Conservation (phyloP, 2,113 vertebrate genomes). For the Myrmecobius fasciatus region DNA sequence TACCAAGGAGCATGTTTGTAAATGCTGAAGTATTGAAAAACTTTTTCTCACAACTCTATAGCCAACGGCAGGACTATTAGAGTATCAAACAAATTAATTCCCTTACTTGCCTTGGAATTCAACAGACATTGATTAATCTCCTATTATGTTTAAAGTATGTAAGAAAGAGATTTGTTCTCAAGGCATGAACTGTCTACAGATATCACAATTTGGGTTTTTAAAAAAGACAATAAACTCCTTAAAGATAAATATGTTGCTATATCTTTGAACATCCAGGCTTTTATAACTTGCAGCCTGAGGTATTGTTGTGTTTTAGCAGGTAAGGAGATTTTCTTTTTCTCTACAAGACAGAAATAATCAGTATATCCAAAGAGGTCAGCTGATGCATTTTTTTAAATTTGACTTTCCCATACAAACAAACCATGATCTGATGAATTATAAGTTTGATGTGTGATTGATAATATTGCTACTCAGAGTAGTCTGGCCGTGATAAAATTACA, state of each 20-base stretch:
- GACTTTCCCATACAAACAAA: not conserved
- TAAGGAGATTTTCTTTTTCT: not conserved
- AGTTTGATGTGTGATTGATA: not conserved
- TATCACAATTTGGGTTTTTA: not conserved
- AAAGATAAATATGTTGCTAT: not conserved
- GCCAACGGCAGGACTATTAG: not conserved
- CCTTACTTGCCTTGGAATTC: not conserved
- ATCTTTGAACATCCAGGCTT: not conserved
- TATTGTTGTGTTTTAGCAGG: not conserved
- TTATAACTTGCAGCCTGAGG: not conserved
- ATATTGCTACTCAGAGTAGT: not conserved
- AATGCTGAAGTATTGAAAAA: not conserved
- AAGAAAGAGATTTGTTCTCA: not conserved
- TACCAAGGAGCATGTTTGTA: not conserved
- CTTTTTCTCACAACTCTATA: not conserved
- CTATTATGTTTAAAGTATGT: not conserved
- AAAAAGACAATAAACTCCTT: not conserved
- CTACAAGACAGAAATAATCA: not conserved
- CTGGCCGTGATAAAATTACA: not conserved
- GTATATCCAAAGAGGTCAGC: not conserved
- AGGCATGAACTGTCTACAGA: not conserved
- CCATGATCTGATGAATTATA: not conserved
- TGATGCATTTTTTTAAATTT: not conserved
- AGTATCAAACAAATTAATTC: not conserved
- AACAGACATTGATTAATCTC: not conserved